Base-by-base conservation (phyloP, 2,113 vertebrate genomes). In the Hystrix cristata region DNA sequence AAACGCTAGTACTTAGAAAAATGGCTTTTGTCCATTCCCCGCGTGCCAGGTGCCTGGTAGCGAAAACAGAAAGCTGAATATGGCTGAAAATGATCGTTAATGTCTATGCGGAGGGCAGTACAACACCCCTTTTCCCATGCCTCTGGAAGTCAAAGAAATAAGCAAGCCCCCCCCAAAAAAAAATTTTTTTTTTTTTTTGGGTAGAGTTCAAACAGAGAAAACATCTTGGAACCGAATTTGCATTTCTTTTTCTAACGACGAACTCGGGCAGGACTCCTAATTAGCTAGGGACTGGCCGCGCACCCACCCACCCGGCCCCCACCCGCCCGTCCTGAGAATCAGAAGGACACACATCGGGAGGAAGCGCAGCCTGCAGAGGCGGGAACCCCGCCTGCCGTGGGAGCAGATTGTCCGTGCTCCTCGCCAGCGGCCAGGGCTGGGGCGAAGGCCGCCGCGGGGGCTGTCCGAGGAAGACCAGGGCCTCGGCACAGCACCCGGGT, bases 21-120 rank as follows among this genome's bases (percentile, higher is more conserved):
- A 94, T 90, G 94, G 95, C 87, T 96, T 96, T 93, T 96, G 95
- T 98, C 95, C 95, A 4, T 95, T 83, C 91, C 79, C 57, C 1
- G 83, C 76, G 51, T 31, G 25, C 83, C 95, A 95, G 97, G 93
- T 93, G 86, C 94, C 93, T 89, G 4, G 8, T 13, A 43, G 69
- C 92, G 55, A 67, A 72, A 51, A 48, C n/a, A 90, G 91, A 89
- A 79, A 83, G 59, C 82, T 74, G 64, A 78, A 69, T 84, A 88
- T 48, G 92, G 88, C 91, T 29, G 96, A 48, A 96, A 96, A 95
- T 94, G 74, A 87, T 84, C 69, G 5, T 86, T 94, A 97, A 93
- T 88, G 92, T 84, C 81, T 81, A 11, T 60, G 74, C 43, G 14
- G 74, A 74, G 74, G 84, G 85, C 27, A 71, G 88, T 7, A 83